These are phyloP conservation scores for Poecilobothrus nobilitatus DNA, from an alignment of 2,888 invertebrate species.

Conservation along the genomic window DNA sequence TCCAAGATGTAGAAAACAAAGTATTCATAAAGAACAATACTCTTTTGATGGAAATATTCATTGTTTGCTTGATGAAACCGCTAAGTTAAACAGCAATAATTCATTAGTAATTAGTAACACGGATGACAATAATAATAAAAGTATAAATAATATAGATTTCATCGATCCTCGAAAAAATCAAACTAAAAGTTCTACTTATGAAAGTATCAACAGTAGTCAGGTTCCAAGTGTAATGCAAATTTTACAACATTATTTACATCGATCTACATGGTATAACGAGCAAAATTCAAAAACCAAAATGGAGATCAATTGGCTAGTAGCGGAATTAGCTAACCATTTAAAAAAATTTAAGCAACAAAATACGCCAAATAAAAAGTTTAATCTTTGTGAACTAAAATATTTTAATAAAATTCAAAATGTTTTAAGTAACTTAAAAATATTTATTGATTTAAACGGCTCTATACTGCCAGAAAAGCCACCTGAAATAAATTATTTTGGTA, in stretches of 20 bases:
- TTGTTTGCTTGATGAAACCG: background rate
- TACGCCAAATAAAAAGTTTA: background rate
- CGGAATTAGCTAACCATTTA: constrained; percentile 11
- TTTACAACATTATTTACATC: constrained; percentile 17
- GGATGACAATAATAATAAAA: background rate
- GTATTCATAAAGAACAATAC: background rate
- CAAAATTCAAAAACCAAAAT: constrained; percentile 19
- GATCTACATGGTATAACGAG: constrained; percentile 21
- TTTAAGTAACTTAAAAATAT: constrained; percentile 9
- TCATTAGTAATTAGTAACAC: background rate
- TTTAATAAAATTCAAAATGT: constrained; percentile 10
- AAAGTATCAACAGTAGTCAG: background rate
- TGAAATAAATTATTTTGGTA: too few relatives aligned
- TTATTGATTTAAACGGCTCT: constrained; percentile 11
- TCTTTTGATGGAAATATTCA: background rate
- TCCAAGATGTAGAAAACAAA: constrained; percentile 13
- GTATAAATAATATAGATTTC: background rate
- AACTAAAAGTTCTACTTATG: background rate
- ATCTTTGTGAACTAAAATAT: background rate
- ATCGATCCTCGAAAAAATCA: too few relatives aligned
- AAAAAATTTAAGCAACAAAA: constrained; percentile 14
- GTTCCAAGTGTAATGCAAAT: constrained; percentile 12
- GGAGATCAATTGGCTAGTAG: constrained; percentile 15
- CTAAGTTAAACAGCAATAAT: background rate
- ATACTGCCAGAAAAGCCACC: background rate